These are phyloP conservation scores for Scaptodrosophila lebanonensis DNA, from an alignment of 1,140 invertebrate species.

Conservation along the genomic window DNA sequence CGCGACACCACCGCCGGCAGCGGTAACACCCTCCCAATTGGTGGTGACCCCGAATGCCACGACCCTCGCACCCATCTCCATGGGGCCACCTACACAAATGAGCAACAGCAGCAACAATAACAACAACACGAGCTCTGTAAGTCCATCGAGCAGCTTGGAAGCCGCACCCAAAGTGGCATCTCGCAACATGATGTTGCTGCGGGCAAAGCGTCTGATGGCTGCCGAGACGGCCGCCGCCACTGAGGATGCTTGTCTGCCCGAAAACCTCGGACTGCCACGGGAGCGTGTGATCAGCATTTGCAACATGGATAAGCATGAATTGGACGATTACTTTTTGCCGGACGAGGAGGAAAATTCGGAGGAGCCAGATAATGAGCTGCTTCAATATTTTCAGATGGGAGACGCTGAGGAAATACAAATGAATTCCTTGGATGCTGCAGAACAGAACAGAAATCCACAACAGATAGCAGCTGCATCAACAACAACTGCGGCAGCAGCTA, in stretches of 20 bases:
- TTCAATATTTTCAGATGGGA: constrained; percentile 86
- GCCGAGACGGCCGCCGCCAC: constrained; percentile 51
- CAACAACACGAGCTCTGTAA: constrained; percentile 53
- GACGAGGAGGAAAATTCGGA: constrained; percentile 85
- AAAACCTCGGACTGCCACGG: constrained; percentile 76
- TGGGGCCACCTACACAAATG: constrained; percentile 69
- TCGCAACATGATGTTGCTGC: constrained; percentile 56
- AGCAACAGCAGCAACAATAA: no score
- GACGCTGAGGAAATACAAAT: constrained; percentile 77
- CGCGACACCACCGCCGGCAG: constrained; percentile 52
- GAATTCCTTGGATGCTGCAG: constrained; percentile 76
- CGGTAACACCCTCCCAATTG: constrained; percentile 6
- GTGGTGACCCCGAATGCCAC: constrained; percentile 12
- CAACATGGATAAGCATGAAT: constrained; percentile 86
- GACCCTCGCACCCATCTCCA: constrained; percentile 26
- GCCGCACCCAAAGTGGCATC: constrained; percentile 58
- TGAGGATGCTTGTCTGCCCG: constrained; percentile 55
- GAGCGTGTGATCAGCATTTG: constrained; percentile 83
- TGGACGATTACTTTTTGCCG: constrained; percentile 85
- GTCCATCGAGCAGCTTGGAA: constrained; percentile 60
- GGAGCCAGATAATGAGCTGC: constrained; percentile 87
- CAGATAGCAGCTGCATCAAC: background rate
- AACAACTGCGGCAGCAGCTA: constrained; percentile 17
- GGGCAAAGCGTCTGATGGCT: constrained; percentile 48
- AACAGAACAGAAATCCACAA: constrained; percentile 71